Conservation (phyloP, 1,140 invertebrate genomes). For the Aleiodes sp. region DNA sequence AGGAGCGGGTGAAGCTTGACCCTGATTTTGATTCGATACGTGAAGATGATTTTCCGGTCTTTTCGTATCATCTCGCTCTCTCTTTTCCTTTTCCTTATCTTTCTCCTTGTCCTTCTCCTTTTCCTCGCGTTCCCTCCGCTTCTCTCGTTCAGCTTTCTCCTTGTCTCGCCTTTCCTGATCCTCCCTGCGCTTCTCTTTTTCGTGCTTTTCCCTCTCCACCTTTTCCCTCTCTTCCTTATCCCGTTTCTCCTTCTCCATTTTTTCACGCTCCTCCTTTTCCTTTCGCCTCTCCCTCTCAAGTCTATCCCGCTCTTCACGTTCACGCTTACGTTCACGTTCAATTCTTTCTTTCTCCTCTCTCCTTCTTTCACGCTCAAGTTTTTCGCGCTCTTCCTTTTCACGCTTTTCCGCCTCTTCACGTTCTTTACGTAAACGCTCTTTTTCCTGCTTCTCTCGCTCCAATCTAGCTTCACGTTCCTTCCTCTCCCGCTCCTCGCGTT, state of each 20-base stretch:
- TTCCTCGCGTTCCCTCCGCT: conserved; percentile 48
- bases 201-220: conserved; percentile 40
- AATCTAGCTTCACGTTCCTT: conserved; percentile 37
- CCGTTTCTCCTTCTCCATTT: conserved; percentile 60
- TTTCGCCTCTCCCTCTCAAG: conserved; percentile 46
- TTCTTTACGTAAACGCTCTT: conserved; percentile 53
- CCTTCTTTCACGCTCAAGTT: conserved; percentile 61
- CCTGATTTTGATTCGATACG: conserved; percentile 43
- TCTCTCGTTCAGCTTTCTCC: conserved; percentile 54
- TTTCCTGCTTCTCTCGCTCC: conserved; percentile 40
- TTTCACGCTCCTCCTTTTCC: conserved; percentile 57
- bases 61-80: conserved; percentile 50
- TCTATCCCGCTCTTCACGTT: conserved; percentile 46
- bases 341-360: conserved; percentile 60
- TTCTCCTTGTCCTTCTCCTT: conserved; percentile 52
- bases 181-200: conserved; percentile 53
- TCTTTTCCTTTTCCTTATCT: conserved; percentile 53
- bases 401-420: conserved; percentile 47
- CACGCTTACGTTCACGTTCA: conserved; percentile 45
- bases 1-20: conserved; percentile 68
- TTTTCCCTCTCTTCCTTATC: conserved; percentile 63
- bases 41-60: conserved; percentile 55
- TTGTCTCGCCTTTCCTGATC: conserved; percentile 60
- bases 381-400: conserved; percentile 44
- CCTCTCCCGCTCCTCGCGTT: conserved; percentile 54